Evolutionary conservation across 2,888 invertebrate genomes (phyloP), one percentile per base, ranked within the genome.

Genomic region (Diplolepis rosae): DNA sequence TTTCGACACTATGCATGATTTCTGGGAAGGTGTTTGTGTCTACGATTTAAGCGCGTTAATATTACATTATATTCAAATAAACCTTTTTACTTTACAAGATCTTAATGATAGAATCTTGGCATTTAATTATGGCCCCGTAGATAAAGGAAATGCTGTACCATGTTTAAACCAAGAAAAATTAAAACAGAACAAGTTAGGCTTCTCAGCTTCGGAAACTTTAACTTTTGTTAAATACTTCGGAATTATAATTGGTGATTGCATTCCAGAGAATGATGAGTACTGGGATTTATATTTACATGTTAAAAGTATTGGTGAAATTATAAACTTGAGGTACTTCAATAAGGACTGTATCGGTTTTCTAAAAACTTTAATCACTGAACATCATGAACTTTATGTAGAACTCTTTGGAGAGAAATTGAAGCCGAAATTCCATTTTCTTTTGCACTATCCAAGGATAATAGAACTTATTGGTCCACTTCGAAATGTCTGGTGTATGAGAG

Each of bases 221-320:
- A 48, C 9, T 48, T 48, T 48, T 48, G 15, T 48, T 0, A 48
- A 48, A 48, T 48, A 48, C 22, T 18, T n/a, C n/a, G n/a, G n/a
- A n/a, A n/a, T n/a, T n/a, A n/a, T n/a, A n/a, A n/a, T n/a, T n/a
- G n/a, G n/a, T 1, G 18, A 48, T 48, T 48, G n/a, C 7, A 7
- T 48, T 48, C 48, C 22, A 48, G 48, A 48, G 22, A 22, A 22
- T 15, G 48, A 48, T 48, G 48, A 48, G 7, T 48, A 48, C 15
- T 48, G 48, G 48, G 48, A 48, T 18, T 48, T 48, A 48, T 48
- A 48, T 48, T 48, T 48, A 48, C 18, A 48, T 48, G 18, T 48
- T 9, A 48, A 22, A 48, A 22, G 15, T 48, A 48, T 48, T 4
- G 9, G 48, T 48, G 48, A 48, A 3, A 48, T 48, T 48, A 4